A percentile compares a stretch with the other conserved stretches of the same genome.
These are phyloP conservation scores for Caenorhabditis tropicalis DNA, from an alignment of 1,140 invertebrate species.

Conservation along the genomic window DNA sequence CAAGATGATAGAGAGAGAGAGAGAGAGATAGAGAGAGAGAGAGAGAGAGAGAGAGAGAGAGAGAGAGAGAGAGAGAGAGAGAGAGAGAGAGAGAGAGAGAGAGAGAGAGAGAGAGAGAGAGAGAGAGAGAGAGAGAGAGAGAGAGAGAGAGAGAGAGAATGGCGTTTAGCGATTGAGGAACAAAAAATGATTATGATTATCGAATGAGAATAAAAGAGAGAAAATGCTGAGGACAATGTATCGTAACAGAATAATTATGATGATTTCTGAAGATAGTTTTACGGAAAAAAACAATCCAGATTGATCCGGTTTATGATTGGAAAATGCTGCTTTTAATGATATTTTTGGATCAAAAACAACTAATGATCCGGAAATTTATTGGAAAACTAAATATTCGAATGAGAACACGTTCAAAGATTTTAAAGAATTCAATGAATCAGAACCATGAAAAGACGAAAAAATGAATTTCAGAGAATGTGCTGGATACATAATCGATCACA, in stretches of 20 bases:
- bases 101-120: neutral
- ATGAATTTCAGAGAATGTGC: conserved; percentile 11
- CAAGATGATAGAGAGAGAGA: too few species aligned
- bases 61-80: neutral
- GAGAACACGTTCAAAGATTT: too few species aligned
- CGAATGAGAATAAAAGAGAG: neutral
- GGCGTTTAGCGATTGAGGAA: neutral
- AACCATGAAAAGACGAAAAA: too few species aligned
- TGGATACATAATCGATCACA: conserved; percentile 31
- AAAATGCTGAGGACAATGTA: neutral
- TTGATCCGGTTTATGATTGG: neutral
- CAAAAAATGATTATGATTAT: conserved; percentile 35
- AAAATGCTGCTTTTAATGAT: neutral
- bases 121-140: neutral
- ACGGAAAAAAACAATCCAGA: neutral
- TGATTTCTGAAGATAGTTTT: neutral
- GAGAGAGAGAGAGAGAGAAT: neutral
- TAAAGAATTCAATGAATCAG: too few species aligned
- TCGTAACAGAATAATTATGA: neutral
- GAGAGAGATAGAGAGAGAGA: neutral
- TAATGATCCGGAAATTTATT: too few species aligned
- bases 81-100: neutral
- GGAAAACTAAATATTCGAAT: neutral
- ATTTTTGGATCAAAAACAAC: neutral
- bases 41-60: neutral